A percentile compares a stretch with the other conserved stretches of the same genome.
Evolutionary conservation across 2,888 invertebrate genomes (phyloP).

Genomic region (Linnaemya vulpina): DNA sequence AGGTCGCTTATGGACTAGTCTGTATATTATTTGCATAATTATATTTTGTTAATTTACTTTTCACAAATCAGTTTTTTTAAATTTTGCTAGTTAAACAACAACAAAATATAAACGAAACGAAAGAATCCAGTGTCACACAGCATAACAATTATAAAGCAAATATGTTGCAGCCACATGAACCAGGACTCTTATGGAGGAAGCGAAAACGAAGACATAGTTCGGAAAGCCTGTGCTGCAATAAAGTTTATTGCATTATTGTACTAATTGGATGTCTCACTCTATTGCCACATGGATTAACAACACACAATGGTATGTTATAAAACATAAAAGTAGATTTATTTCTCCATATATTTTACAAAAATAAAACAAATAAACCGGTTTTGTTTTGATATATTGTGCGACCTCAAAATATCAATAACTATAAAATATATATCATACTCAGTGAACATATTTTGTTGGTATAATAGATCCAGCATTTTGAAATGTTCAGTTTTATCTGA

Average conservation of each 20-base stretch:
- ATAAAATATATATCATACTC: too few species aligned
- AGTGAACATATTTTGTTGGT: too few species aligned
- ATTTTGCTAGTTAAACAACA: slow-evolving; percentile 1
- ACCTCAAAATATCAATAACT: too few species aligned
- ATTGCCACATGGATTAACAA: slow-evolving; percentile 48
- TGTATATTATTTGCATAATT: too few species aligned
- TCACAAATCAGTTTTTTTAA: slow-evolving; percentile 7
- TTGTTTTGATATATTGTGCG: too few species aligned
- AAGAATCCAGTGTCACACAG: not conserved
- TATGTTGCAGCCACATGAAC: slow-evolving; percentile 48
- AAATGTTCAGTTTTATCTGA: too few species aligned
- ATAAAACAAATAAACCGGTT: not conserved
- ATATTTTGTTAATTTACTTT: not conserved
- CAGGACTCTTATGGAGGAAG: slow-evolving; percentile 30
- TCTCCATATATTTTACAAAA: not conserved
- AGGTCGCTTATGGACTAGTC: too few species aligned
- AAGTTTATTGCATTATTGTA: slow-evolving; percentile 3
- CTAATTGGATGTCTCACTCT: slow-evolving; percentile 27
- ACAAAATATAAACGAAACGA: not conserved
- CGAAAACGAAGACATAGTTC: slow-evolving; percentile 35
- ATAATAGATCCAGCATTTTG: too few species aligned
- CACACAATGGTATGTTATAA: slow-evolving; percentile 48
- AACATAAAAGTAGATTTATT: not conserved
- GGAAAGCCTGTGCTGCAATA: not conserved
- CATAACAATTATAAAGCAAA: not conserved